phyloP scores from a whole-genome alignment of 2,797 vertebrate species.

The Pyrocephalus nanus region DNA sequence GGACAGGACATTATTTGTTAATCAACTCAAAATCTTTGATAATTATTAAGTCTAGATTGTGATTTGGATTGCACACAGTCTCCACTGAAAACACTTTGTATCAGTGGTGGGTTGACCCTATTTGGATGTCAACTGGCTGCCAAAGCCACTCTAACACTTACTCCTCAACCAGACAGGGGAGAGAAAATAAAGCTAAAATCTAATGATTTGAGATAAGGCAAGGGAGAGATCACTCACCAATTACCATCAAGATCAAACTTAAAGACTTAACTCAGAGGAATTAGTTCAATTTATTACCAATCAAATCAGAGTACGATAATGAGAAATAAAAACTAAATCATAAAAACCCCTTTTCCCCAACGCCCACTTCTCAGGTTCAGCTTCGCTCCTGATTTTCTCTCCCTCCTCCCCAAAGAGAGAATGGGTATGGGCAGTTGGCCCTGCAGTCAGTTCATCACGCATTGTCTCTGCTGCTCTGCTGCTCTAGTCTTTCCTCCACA shows the following conservation, averaged over 20 bases:
- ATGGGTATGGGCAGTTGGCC: fast-evolving
- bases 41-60: not conserved
- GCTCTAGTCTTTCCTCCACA: not conserved
- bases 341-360: not conserved
- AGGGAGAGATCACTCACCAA: not conserved
- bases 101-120: not conserved
- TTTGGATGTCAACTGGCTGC: not conserved
- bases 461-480: not conserved
- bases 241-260: not conserved
- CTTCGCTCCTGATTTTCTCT: not conserved
- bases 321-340: not conserved
- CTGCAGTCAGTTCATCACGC: too few species aligned
- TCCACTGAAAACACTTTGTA: not conserved
- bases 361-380: not conserved
- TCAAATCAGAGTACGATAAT: not conserved
- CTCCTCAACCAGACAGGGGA: not conserved
- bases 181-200: not conserved
- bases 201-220: not conserved
- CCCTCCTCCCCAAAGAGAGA: not conserved
- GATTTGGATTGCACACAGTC: not conserved
- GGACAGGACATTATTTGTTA: not conserved
- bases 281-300: not conserved
- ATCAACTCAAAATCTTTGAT: not conserved
- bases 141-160: not conserved
- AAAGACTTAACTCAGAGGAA: not conserved